Conservation (phyloP, 2,113 vertebrate species). For the Melanotaenia duboulayi region DNA sequence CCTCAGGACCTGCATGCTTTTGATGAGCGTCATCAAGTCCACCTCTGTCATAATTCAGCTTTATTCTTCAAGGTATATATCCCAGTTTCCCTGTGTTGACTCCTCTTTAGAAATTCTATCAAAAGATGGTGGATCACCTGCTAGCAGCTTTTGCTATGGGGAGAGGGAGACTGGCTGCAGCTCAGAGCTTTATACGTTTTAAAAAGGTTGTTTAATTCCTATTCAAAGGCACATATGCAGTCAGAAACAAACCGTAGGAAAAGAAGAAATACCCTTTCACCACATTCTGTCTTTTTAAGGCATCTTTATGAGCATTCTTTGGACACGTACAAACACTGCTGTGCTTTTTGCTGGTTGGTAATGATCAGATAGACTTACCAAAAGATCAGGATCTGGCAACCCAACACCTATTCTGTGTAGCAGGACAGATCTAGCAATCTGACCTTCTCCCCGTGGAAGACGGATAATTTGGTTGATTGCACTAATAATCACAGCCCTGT, state of each 20-base stretch:
- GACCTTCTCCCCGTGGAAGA: constrained; percentile 68
- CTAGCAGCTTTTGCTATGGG: constrained; percentile 60
- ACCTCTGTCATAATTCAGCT: constrained; percentile 48
- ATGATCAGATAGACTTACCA: constrained; percentile 71
- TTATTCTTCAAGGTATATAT: constrained; percentile 48
- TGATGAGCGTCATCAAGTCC: constrained; percentile 68
- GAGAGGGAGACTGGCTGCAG: constrained; percentile 53
- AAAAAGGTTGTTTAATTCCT: constrained; percentile 58
- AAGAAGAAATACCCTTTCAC: constrained; percentile 49
- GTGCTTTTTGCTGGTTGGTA: constrained; percentile 46
- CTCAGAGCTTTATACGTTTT: constrained; percentile 64
- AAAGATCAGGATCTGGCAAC: constrained; percentile 81
- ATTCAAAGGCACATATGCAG: constrained; percentile 45
- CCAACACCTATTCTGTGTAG: constrained; percentile 64
- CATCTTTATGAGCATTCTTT: constrained; percentile 11
- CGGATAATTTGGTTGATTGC: constrained; percentile 79
- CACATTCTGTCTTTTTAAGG: constrained; percentile 35
- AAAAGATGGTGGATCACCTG: constrained; percentile 67
- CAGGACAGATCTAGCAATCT: constrained; percentile 72
- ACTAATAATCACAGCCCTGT: constrained; percentile 80
- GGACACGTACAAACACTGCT: constrained; percentile 6
- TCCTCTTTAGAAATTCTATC: constrained; percentile 59
- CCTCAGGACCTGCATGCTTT: constrained; percentile 53
- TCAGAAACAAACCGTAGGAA: constrained; percentile 43
- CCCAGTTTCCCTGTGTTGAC: constrained; percentile 47